These are phyloP conservation scores for Heliopora coerulea DNA, from an alignment of 92 coral and sea anemone species.

Conservation along the genomic window DNA sequence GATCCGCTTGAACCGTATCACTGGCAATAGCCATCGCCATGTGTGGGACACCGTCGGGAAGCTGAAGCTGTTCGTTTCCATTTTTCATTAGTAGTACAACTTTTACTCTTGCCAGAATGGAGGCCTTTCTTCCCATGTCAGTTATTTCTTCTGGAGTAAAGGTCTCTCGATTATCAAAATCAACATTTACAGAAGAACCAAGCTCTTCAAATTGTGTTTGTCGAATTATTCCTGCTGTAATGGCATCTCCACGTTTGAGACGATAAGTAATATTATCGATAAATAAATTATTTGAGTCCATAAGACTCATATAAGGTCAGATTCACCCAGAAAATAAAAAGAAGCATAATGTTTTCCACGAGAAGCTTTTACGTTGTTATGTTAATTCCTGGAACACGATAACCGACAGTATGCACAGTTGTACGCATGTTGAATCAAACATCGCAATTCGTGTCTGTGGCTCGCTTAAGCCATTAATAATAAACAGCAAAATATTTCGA, in stretches of 20 bases:
- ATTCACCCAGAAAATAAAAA: no score
- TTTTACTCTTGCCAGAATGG: slow-evolving; percentile 17
- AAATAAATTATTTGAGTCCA: no score
- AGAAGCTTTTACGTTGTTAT: no score
- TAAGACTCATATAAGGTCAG: no score
- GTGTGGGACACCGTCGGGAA: slow-evolving; percentile 41
- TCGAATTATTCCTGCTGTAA: slow-evolving; percentile 41
- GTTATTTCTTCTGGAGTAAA: background rate
- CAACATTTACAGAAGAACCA: background rate
- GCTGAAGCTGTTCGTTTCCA: background rate
- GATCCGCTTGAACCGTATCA: slow-evolving; percentile 11
- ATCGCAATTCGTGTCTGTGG: no score
- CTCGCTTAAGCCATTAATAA: no score
- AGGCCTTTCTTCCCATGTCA: background rate
- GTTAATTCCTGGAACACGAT: no score
- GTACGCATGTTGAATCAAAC: no score
- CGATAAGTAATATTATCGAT: slow-evolving; percentile 31
- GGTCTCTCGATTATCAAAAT: background rate
- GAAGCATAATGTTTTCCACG: no score
- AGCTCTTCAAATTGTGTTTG: background rate
- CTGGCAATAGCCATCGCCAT: slow-evolving; percentile 52
- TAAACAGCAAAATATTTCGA: no score
- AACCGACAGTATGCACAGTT: no score
- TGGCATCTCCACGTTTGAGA: slow-evolving; percentile 9
- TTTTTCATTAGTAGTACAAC: slow-evolving; percentile 2